A percentile compares a stretch with the other conserved stretches of the same genome.
These are phyloP conservation scores for Sigmodon hispidus DNA, from an alignment of 2,113 vertebrate species.

Conservation along the genomic window DNA sequence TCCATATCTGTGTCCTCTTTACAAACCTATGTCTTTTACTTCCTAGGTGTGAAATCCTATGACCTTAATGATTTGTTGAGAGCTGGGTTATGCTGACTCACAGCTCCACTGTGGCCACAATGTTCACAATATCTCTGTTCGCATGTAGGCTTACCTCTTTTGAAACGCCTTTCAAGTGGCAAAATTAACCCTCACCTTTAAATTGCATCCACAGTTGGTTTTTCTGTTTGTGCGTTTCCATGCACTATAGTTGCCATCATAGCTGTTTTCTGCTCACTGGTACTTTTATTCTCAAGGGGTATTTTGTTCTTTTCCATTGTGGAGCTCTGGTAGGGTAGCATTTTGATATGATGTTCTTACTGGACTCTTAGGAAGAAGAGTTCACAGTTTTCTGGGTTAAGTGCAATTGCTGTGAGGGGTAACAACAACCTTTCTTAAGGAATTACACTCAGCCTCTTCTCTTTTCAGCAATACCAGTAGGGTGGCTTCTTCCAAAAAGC, in stretches of 20 bases:
- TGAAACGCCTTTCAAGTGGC: background rate
- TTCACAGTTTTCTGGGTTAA: constrained; percentile 55
- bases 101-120: background rate
- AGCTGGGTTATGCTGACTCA: background rate
- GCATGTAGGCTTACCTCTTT: background rate
- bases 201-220: background rate
- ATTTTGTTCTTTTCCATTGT: constrained; percentile 75
- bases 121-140: background rate
- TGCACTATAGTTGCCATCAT: constrained; percentile 79
- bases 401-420: constrained; percentile 80
- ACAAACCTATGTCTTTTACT: background rate
- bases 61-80: background rate
- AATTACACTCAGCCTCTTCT: constrained; percentile 79
- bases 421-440: constrained; percentile 75
- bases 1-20: fast-evolving
- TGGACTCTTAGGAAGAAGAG: constrained; percentile 77
- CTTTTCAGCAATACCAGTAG: constrained; percentile 80
- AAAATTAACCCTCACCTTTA: constrained; percentile 20
- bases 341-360: constrained; percentile 88
- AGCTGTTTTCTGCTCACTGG: constrained; percentile 73
- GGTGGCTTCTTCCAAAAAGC: constrained; percentile 69
- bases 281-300: constrained; percentile 83
- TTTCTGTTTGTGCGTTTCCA: constrained; percentile 73
- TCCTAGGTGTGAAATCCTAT: background rate
- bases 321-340: constrained; percentile 81